phyloP scores from a whole-genome alignment of 2,113 vertebrate genomes.

The Atherinomorus stipes region DNA sequence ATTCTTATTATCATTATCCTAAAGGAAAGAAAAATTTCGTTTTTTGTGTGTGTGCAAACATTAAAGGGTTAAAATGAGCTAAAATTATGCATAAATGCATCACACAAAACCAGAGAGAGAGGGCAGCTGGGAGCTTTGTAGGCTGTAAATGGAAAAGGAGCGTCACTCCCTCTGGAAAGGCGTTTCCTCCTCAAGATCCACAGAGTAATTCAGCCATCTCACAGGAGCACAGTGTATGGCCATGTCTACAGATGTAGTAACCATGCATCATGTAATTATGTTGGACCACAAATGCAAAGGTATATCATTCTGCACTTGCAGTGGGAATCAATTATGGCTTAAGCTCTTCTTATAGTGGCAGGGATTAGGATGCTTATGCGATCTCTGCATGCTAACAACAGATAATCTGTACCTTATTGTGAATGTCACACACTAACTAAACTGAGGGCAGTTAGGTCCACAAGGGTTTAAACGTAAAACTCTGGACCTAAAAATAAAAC shows the following conservation, averaged over 20 bases:
- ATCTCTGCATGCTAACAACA: constrained; percentile 1
- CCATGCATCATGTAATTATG: background rate
- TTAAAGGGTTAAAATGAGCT: no score
- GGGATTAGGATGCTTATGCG: constrained; percentile 23
- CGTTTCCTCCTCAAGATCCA: constrained; percentile 8
- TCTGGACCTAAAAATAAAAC: background rate
- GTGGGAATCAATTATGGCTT: constrained; percentile 8
- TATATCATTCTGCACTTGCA: background rate
- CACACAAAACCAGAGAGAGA: background rate
- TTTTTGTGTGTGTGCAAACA: no score
- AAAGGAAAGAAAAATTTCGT: no score
- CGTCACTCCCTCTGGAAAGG: constrained; percentile 22
- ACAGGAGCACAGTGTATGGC: background rate
- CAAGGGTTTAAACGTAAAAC: background rate
- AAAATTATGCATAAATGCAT: background rate
- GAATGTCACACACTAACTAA: background rate
- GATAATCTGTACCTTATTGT: constrained; percentile 8
- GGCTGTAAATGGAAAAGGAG: constrained; percentile 44
- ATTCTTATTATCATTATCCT: no score
- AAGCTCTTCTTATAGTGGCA: constrained; percentile 16
- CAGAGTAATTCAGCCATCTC: constrained; percentile 5
- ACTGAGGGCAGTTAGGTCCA: background rate
- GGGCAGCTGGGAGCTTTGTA: constrained; percentile 25
- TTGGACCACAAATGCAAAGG: background rate
- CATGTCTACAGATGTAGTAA: constrained; percentile 8